phyloP scores from a whole-genome alignment of 2,797 vertebrate genomes.

The Pangasius djambal region DNA sequence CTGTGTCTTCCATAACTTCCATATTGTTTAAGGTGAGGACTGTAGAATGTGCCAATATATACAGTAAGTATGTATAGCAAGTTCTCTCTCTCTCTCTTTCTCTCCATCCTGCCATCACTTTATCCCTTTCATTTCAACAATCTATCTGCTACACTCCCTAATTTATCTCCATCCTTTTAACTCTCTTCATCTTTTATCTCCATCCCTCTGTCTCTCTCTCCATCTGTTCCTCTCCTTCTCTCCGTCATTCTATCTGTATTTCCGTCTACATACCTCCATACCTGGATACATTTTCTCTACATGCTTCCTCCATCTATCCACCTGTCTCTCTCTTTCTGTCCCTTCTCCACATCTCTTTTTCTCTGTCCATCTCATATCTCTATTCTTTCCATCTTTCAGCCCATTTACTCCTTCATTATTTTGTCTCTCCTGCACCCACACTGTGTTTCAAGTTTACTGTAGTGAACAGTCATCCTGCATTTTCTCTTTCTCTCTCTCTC shows the following conservation, averaged over 20 bases:
- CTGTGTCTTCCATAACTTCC: background rate
- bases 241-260: too few relatives aligned
- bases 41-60: background rate
- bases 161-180: background rate
- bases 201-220: constrained; percentile 22
- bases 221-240: background rate
- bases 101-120: too few relatives aligned
- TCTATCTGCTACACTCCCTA: constrained; percentile 1
- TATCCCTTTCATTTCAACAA: too few relatives aligned
- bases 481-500: constrained; percentile 47
- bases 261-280: too few relatives aligned
- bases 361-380: background rate
- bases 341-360: constrained; percentile 21
- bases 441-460: background rate
- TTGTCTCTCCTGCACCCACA: constrained; percentile 48
- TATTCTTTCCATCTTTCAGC: background rate
- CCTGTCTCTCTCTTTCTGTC: constrained; percentile 20
- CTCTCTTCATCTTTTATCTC: background rate
- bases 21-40: background rate
- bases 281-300: background rate
- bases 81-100: background rate
- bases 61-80: background rate
- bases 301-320: background rate
- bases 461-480: constrained; percentile 29
- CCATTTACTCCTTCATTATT: background rate